A percentile compares a stretch with the other conserved stretches of the same genome.
These are phyloP conservation scores for Xestia c-nigrum DNA, from an alignment of 2,888 invertebrate species.

Conservation along the genomic window DNA sequence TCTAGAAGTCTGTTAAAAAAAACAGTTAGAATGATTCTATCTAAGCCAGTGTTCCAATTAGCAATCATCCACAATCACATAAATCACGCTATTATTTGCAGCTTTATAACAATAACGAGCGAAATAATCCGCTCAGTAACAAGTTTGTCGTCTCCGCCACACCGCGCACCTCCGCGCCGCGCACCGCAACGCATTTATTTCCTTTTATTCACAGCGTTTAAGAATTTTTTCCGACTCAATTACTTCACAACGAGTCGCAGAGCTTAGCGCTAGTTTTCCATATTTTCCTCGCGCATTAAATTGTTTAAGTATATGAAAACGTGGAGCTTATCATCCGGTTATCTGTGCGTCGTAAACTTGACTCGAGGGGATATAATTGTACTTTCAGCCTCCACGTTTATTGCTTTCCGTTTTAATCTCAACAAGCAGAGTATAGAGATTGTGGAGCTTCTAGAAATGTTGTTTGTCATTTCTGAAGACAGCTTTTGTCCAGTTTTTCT, in stretches of 20 bases:
- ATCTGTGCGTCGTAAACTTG: conserved; percentile 50
- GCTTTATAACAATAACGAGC: conserved; percentile 41
- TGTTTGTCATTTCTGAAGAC: conserved; percentile 11
- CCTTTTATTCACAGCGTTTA: conserved; percentile 56
- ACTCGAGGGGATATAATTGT: conserved; percentile 42
- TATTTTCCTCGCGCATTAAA: conserved; percentile 43
- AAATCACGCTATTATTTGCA: conserved; percentile 34
- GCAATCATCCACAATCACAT: neutral
- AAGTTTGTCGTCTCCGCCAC: conserved; percentile 28
- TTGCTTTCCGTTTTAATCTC: conserved; percentile 47
- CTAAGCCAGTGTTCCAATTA: neutral
- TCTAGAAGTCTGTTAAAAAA: too few species aligned
- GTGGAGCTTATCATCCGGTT: conserved; percentile 44
- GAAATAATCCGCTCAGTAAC: conserved; percentile 40
- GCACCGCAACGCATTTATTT: conserved; percentile 45
- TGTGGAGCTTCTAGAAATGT: neutral
- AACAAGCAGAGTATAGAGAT: conserved; percentile 47
- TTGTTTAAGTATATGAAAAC: conserved; percentile 49
- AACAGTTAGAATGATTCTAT: neutral
- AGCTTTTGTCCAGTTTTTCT: neutral
- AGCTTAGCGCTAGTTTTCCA: conserved; percentile 49
- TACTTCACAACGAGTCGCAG: conserved; percentile 49
- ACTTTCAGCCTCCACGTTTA: conserved; percentile 37
- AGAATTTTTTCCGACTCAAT: conserved; percentile 63
- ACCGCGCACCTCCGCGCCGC: neutral